Conservation (phyloP, 2,113 vertebrate species). For the Candoia aspera region DNA sequence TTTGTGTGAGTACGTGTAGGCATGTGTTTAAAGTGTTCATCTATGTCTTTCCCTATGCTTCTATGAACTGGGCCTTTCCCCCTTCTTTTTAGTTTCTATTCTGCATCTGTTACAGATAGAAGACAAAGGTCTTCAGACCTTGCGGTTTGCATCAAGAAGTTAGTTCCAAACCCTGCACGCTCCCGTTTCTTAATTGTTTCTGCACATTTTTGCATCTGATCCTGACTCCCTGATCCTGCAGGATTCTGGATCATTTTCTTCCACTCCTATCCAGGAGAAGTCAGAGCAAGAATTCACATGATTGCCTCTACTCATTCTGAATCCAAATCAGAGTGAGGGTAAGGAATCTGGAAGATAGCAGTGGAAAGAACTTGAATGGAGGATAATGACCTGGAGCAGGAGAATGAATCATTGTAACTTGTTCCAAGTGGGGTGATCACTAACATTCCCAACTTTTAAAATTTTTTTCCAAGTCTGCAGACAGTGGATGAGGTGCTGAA, state of each 20-base stretch:
- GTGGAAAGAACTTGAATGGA: too few species aligned
- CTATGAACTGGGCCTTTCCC: not conserved
- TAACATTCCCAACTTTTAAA: not conserved
- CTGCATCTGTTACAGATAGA: not conserved
- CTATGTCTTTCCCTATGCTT: not conserved
- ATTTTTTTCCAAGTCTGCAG: not conserved
- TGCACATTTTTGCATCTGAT: not conserved
- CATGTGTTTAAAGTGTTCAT: not conserved
- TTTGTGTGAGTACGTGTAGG: too few species aligned
- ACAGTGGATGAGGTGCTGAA: not conserved
- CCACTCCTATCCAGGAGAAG: too few species aligned
- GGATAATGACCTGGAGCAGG: too few species aligned
- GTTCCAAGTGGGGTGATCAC: not conserved
- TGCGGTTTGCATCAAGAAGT: not conserved
- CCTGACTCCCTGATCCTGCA: too few species aligned
- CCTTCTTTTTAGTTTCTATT: not conserved
- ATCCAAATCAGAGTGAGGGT: too few species aligned
- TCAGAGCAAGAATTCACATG: too few species aligned
- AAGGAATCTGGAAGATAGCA: too few species aligned
- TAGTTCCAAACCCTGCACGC: not conserved
- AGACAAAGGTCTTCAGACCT: not conserved
- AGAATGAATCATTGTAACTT: too few species aligned
- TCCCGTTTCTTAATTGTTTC: not conserved
- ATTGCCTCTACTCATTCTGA: too few species aligned
- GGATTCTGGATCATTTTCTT: too few species aligned